These are phyloP conservation scores for Drosophila nigricruria DNA, from an alignment of 2,888 invertebrate genomes.

Conservation along the genomic window DNA sequence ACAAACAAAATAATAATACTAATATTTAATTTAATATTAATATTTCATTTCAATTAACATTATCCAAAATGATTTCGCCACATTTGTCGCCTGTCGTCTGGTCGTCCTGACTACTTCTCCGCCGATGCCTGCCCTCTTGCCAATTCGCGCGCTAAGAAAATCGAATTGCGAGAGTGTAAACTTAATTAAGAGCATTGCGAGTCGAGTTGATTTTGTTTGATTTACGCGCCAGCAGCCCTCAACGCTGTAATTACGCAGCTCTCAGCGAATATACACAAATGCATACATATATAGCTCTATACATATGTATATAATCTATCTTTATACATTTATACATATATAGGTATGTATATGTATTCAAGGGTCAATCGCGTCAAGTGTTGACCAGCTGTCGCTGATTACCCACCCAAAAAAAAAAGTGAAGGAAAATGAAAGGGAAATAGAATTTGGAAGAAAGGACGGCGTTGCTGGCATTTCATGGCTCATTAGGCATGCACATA, in stretches of 20 bases:
- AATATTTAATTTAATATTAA: no score
- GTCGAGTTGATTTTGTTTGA: constrained; percentile 74
- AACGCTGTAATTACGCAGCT: constrained; percentile 62
- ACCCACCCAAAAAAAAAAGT: constrained; percentile 40
- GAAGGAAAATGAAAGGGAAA: constrained; percentile 15
- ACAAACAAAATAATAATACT: no score
- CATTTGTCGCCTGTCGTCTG: constrained; percentile 38
- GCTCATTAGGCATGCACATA: constrained; percentile 79
- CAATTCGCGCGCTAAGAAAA: constrained; percentile 39
- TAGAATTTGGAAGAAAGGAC: constrained; percentile 31
- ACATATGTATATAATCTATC: neutral
- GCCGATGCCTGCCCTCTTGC: neutral
- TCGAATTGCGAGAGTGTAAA: constrained; percentile 75
- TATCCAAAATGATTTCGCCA: constrained; percentile 8
- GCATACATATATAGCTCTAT: neutral
- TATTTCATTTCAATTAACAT: neutral
- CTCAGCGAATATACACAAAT: constrained; percentile 10
- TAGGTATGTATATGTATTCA: neutral
- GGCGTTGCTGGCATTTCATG: constrained; percentile 65
- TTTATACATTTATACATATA: neutral
- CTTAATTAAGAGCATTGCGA: constrained; percentile 71
- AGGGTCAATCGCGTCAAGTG: constrained; percentile 31
- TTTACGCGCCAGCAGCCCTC: constrained; percentile 68
- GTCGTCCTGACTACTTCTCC: constrained; percentile 17
- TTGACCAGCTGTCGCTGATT: constrained; percentile 73